Conservation (phyloP, 2,888 invertebrate species). For the Branchellion lobata region DNA sequence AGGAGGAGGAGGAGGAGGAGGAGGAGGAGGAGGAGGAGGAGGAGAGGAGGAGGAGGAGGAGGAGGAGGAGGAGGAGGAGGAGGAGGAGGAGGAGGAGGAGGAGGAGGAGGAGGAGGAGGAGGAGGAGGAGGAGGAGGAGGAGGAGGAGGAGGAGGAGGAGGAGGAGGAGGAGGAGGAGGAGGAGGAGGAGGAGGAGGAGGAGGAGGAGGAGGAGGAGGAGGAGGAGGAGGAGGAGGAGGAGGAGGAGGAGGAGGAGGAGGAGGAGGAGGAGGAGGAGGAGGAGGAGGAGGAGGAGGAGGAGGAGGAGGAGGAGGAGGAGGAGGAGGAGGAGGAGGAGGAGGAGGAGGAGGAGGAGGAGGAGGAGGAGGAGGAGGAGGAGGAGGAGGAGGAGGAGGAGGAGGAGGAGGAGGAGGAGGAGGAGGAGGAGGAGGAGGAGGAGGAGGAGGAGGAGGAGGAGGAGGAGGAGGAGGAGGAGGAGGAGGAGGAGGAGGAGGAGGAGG, state of each 20-base stretch:
- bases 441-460: too few relatives aligned
- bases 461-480: too few relatives aligned
- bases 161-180: slow-evolving; percentile 4
- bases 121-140: slow-evolving; percentile 5
- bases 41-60: background rate
- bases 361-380: slow-evolving; percentile 9
- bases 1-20: background rate
- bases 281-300: slow-evolving; percentile 4
- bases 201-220: slow-evolving; percentile 10
- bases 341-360: slow-evolving; percentile 9
- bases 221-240: slow-evolving; percentile 4
- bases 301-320: background rate
- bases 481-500: too few relatives aligned
- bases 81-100: slow-evolving; percentile 16
- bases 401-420: background rate
- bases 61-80: background rate
- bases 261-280: slow-evolving; percentile 10
- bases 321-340: slow-evolving; percentile 8
- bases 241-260: background rate
- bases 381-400: slow-evolving; percentile 10
- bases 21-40: background rate
- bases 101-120: slow-evolving; percentile 11
- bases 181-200: background rate
- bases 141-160: slow-evolving; percentile 14
- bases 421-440: too few relatives aligned